Conservation (phyloP, 2,113 vertebrate genomes). For the Macrotis lagotis region DNA sequence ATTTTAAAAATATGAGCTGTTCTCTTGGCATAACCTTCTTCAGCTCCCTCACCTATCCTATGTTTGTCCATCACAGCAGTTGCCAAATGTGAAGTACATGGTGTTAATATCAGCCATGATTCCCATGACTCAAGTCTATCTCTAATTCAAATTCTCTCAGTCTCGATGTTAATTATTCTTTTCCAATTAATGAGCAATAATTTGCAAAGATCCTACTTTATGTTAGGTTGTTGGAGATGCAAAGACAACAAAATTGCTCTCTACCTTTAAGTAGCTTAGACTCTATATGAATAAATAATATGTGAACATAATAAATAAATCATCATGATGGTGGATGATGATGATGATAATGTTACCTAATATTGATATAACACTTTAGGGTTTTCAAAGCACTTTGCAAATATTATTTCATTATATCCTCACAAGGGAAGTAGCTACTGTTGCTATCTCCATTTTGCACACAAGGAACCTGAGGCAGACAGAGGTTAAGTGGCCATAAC, state of each 20-base stretch:
- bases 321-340: neutral
- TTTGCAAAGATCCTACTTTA: neutral
- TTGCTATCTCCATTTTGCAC: neutral
- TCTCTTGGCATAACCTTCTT: neutral
- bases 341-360: neutral
- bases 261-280: neutral
- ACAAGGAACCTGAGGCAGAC: neutral
- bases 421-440: neutral
- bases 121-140: neutral
- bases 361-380: neutral
- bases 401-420: neutral
- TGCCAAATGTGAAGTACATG: neutral
- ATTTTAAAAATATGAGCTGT: neutral
- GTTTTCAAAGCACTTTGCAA: neutral
- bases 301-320: neutral
- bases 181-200: neutral
- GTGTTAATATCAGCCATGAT: neutral
- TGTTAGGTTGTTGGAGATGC: neutral
- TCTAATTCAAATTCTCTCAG: neutral
- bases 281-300: neutral
- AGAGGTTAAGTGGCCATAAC: neutral
- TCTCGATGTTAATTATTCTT: neutral
- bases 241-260: neutral
- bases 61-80: neutral
- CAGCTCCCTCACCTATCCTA: neutral